Base-by-base conservation (phyloP, 2,888 invertebrate species). In the Ditula angustiorana region DNA sequence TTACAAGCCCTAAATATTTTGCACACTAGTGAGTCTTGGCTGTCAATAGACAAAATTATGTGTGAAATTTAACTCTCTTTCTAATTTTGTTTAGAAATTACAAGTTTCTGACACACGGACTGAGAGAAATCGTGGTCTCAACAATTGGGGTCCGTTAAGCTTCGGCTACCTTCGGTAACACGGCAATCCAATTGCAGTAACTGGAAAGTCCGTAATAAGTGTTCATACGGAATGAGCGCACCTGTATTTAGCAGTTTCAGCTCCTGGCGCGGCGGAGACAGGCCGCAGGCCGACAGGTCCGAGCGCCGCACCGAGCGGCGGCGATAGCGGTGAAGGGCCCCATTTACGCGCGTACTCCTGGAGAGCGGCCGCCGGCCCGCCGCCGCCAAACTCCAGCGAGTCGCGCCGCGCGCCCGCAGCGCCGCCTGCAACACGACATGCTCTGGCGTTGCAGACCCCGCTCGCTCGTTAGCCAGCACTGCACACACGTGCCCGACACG, bases 221-320 rank as follows among this genome's bases (percentile, higher is more conserved):
- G 16, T 2, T 35, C 46, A 70, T 57, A 57, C 63, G 63, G 28
- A 62, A 58, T 57, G 67, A 33, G 5, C 62, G 80, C 88, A 95
- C 88, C 96, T 94, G 86, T 95, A 95, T 86, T 95, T 95, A 75
- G 94, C 94, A 73, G 96, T 96, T 93, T 98, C 98, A 1, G 98
- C 98, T 71, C 98, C 98, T 37, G 98, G 98, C 68, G 98, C 98
- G 77, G 93, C 93, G 73, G 92, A 92, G 67, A 93, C 92, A 79
- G 93, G 87, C 69, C 95, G 87, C 78, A 94, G 94, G 74, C 97
- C 96, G 80, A 97, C 79, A 93, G 84, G 91, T 62, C 95, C 96
- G 68, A 95, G 95, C 77, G 94, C 94, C 83, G 79, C 90, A 85
- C 80, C 92, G 70, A 95, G 95, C 74, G 97, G 97, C 74, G 97